Percentiles rank a stretch among this genome's conserved stretches.
phyloP scores from a whole-genome alignment of 2,888 invertebrate genomes.

The Pycnomerus fuliginosus region DNA sequence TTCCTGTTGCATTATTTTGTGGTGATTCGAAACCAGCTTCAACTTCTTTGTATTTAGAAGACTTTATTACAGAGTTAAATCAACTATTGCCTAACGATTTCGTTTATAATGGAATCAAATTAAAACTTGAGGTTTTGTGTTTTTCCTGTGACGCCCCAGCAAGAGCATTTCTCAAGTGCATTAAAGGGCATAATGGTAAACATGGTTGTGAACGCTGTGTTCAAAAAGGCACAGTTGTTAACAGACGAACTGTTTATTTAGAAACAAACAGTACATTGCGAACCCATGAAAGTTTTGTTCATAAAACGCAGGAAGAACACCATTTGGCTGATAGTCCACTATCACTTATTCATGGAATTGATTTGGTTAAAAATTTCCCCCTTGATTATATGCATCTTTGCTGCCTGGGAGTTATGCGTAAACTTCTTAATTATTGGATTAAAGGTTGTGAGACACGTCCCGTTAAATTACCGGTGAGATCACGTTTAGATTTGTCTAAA shows the following conservation, averaged over 20 bases:
- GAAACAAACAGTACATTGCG: slow-evolving; percentile 6
- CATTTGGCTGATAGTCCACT: slow-evolving; percentile 8
- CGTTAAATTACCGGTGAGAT: neutral
- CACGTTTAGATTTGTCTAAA: neutral
- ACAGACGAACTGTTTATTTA: slow-evolving; percentile 11
- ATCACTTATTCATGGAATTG: slow-evolving; percentile 34
- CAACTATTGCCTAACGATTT: slow-evolving; percentile 9
- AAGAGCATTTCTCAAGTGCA: slow-evolving; percentile 27
- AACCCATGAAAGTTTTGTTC: slow-evolving; percentile 12
- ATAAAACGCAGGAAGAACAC: slow-evolving; percentile 5
- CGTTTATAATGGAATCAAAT: slow-evolving; percentile 1
- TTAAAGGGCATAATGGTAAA: slow-evolving; percentile 32
- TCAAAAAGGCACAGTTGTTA: slow-evolving; percentile 23
- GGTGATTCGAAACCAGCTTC: slow-evolving; percentile 26
- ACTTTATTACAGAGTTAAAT: slow-evolving; percentile 27
- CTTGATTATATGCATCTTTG: no score
- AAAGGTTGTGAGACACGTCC: neutral
- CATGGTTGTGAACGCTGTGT: slow-evolving; percentile 32
- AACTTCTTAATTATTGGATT: neutral
- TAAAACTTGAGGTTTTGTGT: slow-evolving; percentile 22
- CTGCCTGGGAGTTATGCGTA: slow-evolving; percentile 1
- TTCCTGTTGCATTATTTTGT: slow-evolving; percentile 21
- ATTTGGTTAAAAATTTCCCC: slow-evolving; percentile 57
- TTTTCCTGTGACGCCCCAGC: slow-evolving; percentile 36
- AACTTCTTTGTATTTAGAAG: slow-evolving; percentile 10